Evolutionary conservation across 2,888 invertebrate species (phyloP), one percentile per base, ranked within the genome.

Genomic region (Heteromurus nitidus): DNA sequence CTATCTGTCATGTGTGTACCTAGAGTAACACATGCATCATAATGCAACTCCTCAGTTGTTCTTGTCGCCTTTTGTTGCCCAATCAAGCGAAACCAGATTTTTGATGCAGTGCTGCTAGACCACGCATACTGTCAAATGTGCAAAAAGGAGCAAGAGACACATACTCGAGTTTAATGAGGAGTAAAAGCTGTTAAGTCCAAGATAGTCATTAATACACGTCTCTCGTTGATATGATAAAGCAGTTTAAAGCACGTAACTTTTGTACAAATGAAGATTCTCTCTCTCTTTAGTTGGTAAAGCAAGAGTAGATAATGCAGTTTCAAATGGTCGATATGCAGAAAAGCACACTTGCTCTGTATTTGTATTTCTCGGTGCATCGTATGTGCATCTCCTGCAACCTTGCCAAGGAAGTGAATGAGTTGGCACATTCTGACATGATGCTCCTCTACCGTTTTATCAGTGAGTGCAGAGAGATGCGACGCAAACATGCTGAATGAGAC

Each of bases 41-140:
- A 50, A 76, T 76, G 76, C 76, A 76, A 69, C 44, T 79, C 77
- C 53, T 64, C 69, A 42, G 77, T 70, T 79, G n/a, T 79, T 53
- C 22, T 79, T 76, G 68, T 67, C 67, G 30, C n/a, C 11, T 47
- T 47, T 67, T 69, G 67, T 44, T 68, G 76, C 68, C 76, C 68
- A 69, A 76, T 62, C 30, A 70, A 70, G 50, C 42, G 36, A 77
- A 79, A 70, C 77, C 69, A 77, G 69, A 70, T 70, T 70, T 62
- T 69, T 55, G 42, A 68, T 58, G 58, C 22, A 42, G 3, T 13
- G n/a, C 47, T 47, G 47, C 47, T n/a, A n/a, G n/a, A n/a, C n/a
- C n/a, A n/a, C n/a, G n/a, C n/a, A n/a, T n/a, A n/a, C n/a, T n/a
- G n/a, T n/a, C n/a, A n/a, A n/a, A n/a, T n/a, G n/a, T n/a, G n/a